Percentiles rank a stretch among this genome's conserved stretches.
phyloP scores from a whole-genome alignment of 2,888 invertebrate species.

The Mystacides longicornis region DNA sequence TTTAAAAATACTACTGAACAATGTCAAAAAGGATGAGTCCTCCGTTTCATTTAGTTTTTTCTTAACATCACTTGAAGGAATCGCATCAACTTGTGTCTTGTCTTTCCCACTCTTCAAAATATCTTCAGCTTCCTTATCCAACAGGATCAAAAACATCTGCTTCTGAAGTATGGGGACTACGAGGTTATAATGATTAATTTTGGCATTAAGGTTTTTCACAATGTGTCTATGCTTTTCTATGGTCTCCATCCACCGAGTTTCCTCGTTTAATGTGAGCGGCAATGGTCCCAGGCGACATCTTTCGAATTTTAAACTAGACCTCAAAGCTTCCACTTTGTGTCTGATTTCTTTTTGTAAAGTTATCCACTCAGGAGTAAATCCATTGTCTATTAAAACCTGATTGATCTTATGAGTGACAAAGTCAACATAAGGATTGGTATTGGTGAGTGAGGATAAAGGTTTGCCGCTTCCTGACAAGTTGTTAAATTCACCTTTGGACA shows the following conservation, averaged over 20 bases:
- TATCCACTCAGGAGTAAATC: slow-evolving; percentile 89
- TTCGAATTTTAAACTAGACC: slow-evolving; percentile 49
- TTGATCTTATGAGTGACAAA: slow-evolving; percentile 81
- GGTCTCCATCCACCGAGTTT: slow-evolving; percentile 49
- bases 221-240: slow-evolving; percentile 44
- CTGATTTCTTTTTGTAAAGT: slow-evolving; percentile 77
- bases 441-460: slow-evolving; percentile 59
- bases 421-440: slow-evolving; percentile 79
- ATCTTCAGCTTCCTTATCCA: slow-evolving; percentile 54
- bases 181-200: slow-evolving; percentile 76
- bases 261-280: slow-evolving; percentile 48
- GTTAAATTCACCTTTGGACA: slow-evolving; percentile 83
- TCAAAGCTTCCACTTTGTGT: slow-evolving; percentile 52
- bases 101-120: slow-evolving; percentile 43
- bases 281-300: slow-evolving; percentile 53
- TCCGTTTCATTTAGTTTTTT: neutral
- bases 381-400: slow-evolving; percentile 78
- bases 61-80: neutral
- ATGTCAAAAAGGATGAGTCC: neutral
- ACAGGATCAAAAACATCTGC: slow-evolving; percentile 66
- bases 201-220: slow-evolving; percentile 60
- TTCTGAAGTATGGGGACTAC: slow-evolving; percentile 75
- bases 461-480: slow-evolving; percentile 78
- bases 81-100: slow-evolving; percentile 23
- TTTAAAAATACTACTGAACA: neutral